Base-by-base conservation (phyloP, 1,140 invertebrate genomes). In the Drosophila cardini region DNA sequence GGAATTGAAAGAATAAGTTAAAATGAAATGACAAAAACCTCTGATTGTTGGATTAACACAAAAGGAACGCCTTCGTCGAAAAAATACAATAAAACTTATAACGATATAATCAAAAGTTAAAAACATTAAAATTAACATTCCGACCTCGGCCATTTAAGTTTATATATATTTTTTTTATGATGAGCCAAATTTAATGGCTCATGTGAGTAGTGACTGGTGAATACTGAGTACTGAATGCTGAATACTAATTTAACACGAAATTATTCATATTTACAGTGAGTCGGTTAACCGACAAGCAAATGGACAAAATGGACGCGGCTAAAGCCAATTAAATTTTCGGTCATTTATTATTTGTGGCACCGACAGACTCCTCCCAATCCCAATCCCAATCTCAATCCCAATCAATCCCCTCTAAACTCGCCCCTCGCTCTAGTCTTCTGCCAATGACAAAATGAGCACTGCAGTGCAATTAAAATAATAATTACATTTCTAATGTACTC, bases 381-480 rank as follows among this genome's bases (percentile, higher is more conserved):
- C 34, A 26, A 26, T 34, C 60, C 43, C 34, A 26, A 26, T n/a
- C n/a, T 62, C 57, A 38, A 18, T 8, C 16, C 43, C 34, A 26
- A 26, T 34, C 60, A 50, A n/a, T 11, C 36, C 2, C 34, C 34
- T 36, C 34, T 6, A 36, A 9, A 15, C 42, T 21, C 21, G 5
- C 6, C 30, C 18, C 4, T 15, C 38, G 40, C 45, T 15, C 13
- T 8, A 36, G 30, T 0, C 9, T 7, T 36, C 45, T 46, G 21
- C 61, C 58, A 46, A 63, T 79, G 71, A 86, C 78, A 69, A 87
- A 82, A 86, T 86, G 76, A 68, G 76, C 76, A 60, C 56, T 69
- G 80, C 77, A 78, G 80, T 80, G 73, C 82, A 83, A 90, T 90
- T 90, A 90, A 90, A 90, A 90, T 90, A 90, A 90, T 90, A 90